phyloP scores from a whole-genome alignment of 2,797 vertebrate species.

The Danionella dracula region DNA sequence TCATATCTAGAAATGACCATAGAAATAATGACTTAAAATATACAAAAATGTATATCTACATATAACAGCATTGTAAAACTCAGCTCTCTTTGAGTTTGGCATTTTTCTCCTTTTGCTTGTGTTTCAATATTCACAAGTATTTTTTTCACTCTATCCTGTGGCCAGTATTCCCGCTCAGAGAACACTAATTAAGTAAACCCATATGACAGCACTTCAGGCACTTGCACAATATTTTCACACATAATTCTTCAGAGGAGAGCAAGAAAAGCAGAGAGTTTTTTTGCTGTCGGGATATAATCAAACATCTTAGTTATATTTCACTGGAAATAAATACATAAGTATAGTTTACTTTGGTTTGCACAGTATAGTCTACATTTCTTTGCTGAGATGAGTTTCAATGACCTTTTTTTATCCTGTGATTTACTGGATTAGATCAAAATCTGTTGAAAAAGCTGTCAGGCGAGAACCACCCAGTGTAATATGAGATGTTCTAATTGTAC shows the following conservation, averaged over 20 bases:
- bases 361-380: neutral
- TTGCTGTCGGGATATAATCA: neutral
- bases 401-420: neutral
- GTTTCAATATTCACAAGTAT: neutral
- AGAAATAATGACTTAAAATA: slow-evolving; percentile 31
- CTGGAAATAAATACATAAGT: neutral
- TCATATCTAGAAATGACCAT: slow-evolving; percentile 40
- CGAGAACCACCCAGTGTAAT: no score
- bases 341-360: slow-evolving; percentile 4
- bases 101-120: neutral
- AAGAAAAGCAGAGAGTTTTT: neutral
- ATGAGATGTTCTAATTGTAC: no score
- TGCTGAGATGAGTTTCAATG: neutral
- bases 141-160: neutral
- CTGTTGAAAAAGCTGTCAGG: no score
- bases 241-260: neutral
- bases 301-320: neutral
- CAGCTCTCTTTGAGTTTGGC: neutral
- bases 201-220: slow-evolving; percentile 15
- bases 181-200: neutral
- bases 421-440: no score
- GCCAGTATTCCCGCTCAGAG: neutral
- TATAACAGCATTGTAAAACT: slow-evolving; percentile 17
- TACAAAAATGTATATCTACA: slow-evolving; percentile 25
- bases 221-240: slow-evolving; percentile 14